Conservation (phyloP, 2,797 vertebrate genomes). For the Chelon labrosus region DNA sequence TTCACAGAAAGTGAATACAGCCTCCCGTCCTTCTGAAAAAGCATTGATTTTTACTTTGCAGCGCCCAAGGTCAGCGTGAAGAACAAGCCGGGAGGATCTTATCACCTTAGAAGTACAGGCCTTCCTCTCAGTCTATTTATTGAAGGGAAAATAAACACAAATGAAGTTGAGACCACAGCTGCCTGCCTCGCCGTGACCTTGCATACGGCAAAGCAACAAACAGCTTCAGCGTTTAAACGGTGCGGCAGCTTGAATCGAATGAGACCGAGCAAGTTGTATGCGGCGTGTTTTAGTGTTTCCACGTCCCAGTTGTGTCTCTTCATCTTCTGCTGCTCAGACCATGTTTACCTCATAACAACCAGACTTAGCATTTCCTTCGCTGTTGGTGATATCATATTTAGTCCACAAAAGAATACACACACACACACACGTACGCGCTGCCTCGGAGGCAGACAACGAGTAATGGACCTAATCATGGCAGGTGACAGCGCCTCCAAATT, state of each 20-base stretch:
- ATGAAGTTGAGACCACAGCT: conserved; percentile 57
- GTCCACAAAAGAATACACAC: conserved; percentile 32
- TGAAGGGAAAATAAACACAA: conserved; percentile 70
- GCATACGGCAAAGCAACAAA: conserved; percentile 23
- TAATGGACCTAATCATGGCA: conserved; percentile 68
- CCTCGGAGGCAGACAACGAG: conserved; percentile 56
- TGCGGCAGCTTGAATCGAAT: conserved; percentile 14
- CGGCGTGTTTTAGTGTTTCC: conserved; percentile 7
- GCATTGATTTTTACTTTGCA: conserved; percentile 79
- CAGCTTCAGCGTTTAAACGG: conserved; percentile 20
- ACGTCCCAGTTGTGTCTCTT: neutral
- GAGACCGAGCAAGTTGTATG: conserved; percentile 14
- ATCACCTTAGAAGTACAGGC: conserved; percentile 66
- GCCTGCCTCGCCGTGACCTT: conserved; percentile 59
- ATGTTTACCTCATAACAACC: conserved; percentile 23
- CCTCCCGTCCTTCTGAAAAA: conserved; percentile 70
- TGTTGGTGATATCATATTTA: conserved; percentile 42
- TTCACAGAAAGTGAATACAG: conserved; percentile 75
- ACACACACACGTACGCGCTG: conserved; percentile 12
- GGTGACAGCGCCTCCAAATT: conserved; percentile 64
- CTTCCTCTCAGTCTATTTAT: conserved; percentile 64
- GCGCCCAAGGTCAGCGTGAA: conserved; percentile 74
- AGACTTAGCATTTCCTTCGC: conserved; percentile 23
- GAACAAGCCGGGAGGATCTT: conserved; percentile 73
- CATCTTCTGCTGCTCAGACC: conserved; percentile 16